Conservation (phyloP, 2,888 invertebrate species). For the Caradrina kadenii region DNA sequence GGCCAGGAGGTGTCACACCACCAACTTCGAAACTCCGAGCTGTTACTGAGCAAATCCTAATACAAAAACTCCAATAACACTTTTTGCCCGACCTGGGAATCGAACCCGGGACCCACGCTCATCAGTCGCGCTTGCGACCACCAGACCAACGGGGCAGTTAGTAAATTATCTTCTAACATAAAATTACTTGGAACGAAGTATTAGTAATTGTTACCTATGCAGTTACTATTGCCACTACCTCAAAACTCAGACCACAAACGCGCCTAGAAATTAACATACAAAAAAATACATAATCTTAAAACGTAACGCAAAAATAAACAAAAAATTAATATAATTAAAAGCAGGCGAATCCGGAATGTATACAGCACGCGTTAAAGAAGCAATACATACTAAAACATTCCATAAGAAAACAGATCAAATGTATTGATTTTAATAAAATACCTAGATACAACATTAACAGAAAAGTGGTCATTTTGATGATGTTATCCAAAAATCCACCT, state of each 20-base stretch:
- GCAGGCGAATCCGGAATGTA: slow-evolving; percentile 59
- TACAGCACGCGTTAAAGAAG: slow-evolving; percentile 36
- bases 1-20: too few relatives aligned
- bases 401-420: slow-evolving; percentile 46
- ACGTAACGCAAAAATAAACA: slow-evolving; percentile 33
- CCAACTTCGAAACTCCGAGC: too few relatives aligned
- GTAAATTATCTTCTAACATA: too few relatives aligned
- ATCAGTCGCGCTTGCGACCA: too few relatives aligned
- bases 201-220: too few relatives aligned
- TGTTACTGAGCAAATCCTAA: too few relatives aligned
- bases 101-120: too few relatives aligned
- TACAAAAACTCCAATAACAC: too few relatives aligned
- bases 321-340: slow-evolving; percentile 45
- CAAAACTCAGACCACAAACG: slow-evolving; percentile 18
- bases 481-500: neutral
- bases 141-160: too few relatives aligned
- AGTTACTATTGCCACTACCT: slow-evolving; percentile 1
- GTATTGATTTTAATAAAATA: neutral
- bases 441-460: neutral
- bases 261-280: slow-evolving; percentile 50
- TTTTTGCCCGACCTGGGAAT: too few relatives aligned
- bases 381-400: slow-evolving; percentile 33
- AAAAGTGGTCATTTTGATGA: neutral
- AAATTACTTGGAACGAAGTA: too few relatives aligned
- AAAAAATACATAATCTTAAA: slow-evolving; percentile 44